Evolutionary conservation across 2,113 vertebrate genomes (phyloP), one percentile per base, ranked within the genome.

Genomic region (human): DNA sequence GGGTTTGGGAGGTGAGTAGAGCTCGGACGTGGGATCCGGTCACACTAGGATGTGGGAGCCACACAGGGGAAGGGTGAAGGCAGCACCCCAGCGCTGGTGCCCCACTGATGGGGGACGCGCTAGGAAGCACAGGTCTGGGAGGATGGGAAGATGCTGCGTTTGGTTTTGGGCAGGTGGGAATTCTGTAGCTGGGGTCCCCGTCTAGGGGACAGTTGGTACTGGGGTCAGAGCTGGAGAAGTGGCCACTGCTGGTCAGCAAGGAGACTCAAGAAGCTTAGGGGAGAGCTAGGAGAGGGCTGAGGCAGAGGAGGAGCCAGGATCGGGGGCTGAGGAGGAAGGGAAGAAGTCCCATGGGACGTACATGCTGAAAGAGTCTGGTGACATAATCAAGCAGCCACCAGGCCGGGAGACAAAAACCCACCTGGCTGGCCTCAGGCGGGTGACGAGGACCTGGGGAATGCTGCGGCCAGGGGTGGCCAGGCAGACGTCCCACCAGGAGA

Each of bases 281-380:
- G 11, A 73, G 50, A 50, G 66, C 13, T 7, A 43, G 43, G 43
- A 73, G 38, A 52, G 35, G 55, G 38, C 10, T 8, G 22, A 57
- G 10, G 22, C 16, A 16, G 2, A 48, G 35, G 59, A 43, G 38
- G n/a, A 87, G 83, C 30, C 30, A 9, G 16, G 6, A 30, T 3
- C 5, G 2, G 20, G 38, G 1, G 1, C 30, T 8, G 13, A 45
- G 20, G 78, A 59, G 16, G 40, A 40, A 30, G 3, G 1, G 11
- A 40, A 57, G 8, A 57, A 12, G 35, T 13, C 45, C 38, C 5
- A 25, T 0, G 8, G 9, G 43, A 23, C 18, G 16, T 0, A 45
- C 22, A 82, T 12, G 43, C 6, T 35, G 25, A 27, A 22, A n/a
- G 50, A 48, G 40, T 72, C 38, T 11, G 20, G 9, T 20, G 59